These are phyloP conservation scores for Leucozona laternaria DNA, from an alignment of 2,888 invertebrate genomes.

Conservation along the genomic window DNA sequence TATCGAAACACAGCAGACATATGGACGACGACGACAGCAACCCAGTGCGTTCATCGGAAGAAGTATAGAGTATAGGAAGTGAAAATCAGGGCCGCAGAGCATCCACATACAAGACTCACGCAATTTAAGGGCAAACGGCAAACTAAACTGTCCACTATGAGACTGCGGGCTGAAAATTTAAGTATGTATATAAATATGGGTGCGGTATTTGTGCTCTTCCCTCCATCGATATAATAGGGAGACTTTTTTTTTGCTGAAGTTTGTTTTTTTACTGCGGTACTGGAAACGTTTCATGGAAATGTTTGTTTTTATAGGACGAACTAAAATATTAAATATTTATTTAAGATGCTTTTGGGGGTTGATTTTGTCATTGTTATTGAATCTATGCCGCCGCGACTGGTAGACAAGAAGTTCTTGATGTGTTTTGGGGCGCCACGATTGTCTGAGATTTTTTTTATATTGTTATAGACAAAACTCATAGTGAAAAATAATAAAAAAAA, in stretches of 20 bases:
- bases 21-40: conserved; percentile 41
- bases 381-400: conserved; percentile 33
- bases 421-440: conserved; percentile 15
- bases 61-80: background rate
- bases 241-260: conserved; percentile 36
- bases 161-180: background rate
- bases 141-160: conserved; percentile 18
- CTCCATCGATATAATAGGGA: conserved; percentile 17
- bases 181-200: conserved; percentile 26
- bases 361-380: conserved; percentile 50
- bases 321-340: conserved; percentile 44
- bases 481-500: background rate
- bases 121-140: conserved; percentile 4
- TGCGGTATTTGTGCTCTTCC: conserved; percentile 4
- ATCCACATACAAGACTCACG: background rate
- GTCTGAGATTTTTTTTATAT: conserved; percentile 16
- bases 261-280: conserved; percentile 13
- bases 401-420: conserved; percentile 35
- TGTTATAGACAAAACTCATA: background rate
- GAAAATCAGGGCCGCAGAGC: background rate
- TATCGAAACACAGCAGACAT: conserved; percentile 67
- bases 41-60: background rate
- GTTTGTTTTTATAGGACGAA: conserved; percentile 29
- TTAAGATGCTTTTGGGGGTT: conserved; percentile 30
- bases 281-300: conserved; percentile 1